These are phyloP conservation scores for Orcinus orca DNA, from an alignment of 2,113 vertebrate genomes.

Conservation along the genomic window DNA sequence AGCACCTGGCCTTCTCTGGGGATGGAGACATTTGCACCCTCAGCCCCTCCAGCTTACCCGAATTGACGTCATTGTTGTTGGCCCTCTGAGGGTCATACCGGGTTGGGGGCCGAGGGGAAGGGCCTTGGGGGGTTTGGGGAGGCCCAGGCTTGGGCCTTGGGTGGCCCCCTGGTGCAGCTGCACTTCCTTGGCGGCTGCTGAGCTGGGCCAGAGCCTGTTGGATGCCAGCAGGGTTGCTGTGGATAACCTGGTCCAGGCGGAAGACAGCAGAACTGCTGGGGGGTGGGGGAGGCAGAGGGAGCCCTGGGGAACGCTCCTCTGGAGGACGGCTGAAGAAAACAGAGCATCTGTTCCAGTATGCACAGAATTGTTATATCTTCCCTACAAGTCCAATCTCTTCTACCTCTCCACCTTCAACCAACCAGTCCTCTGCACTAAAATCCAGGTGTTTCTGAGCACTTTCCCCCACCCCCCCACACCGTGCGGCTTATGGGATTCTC, in stretches of 20 bases:
- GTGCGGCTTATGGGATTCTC: not conserved
- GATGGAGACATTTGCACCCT: not conserved
- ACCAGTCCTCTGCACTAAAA: not conserved
- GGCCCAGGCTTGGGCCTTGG: conserved; percentile 67
- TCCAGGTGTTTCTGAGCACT: not conserved
- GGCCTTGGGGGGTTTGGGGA: conserved; percentile 49
- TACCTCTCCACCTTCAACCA: not conserved
- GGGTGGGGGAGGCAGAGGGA: conserved; percentile 75
- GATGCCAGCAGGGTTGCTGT: conserved; percentile 83
- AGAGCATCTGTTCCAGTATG: not conserved
- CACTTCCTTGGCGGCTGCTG: conserved; percentile 71
- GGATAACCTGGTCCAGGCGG: conserved; percentile 83
- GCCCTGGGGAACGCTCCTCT: conserved; percentile 76
- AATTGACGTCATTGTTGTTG: not conserved
- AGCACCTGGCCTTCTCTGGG: not conserved
- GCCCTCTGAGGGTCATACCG: conserved; percentile 50
- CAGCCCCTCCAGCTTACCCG: conserved; percentile 60
- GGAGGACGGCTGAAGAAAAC: conserved; percentile 70
- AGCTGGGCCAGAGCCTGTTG: conserved; percentile 83
- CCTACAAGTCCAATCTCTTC: not conserved
- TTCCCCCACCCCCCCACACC: not conserved
- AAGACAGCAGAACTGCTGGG: conserved; percentile 82
- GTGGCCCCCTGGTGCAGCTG: conserved; percentile 61
- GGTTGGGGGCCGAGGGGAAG: conserved; percentile 46
- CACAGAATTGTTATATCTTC: not conserved